Evolutionary conservation across 2,113 vertebrate species (phyloP).

Genomic region (Euleptes europaea): DNA sequence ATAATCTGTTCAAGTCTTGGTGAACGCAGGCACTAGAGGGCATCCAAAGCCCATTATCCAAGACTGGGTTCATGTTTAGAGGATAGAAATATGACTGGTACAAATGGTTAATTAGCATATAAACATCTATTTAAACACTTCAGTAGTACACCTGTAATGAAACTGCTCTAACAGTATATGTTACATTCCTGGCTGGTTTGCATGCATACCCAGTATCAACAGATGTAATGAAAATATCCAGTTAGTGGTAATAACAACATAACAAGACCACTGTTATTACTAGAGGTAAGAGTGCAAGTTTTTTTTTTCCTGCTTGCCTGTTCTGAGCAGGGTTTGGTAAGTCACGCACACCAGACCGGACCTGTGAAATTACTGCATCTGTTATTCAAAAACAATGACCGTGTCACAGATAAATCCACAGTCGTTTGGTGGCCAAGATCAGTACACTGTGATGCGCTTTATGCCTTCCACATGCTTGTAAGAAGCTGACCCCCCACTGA

Average conservation of each 20-base stretch:
- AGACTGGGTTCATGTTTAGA: background rate
- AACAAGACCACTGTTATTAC: background rate
- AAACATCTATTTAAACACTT: background rate
- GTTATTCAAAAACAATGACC: conserved; percentile 46
- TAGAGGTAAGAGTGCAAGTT: conserved; percentile 11
- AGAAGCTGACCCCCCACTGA: conserved; percentile 46
- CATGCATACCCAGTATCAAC: too few relatives aligned
- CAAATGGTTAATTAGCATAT: background rate
- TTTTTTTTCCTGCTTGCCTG: background rate
- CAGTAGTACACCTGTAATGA: background rate
- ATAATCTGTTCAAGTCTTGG: too few relatives aligned
- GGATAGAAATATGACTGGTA: background rate
- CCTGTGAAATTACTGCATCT: conserved; percentile 30
- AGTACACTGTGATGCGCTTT: background rate
- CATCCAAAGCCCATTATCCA: background rate
- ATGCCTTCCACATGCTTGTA: conserved; percentile 47
- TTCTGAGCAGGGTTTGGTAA: background rate
- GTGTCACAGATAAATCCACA: conserved; percentile 43
- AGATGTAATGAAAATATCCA: background rate
- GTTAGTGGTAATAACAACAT: background rate
- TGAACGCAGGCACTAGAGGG: background rate
- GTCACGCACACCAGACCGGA: conserved; percentile 5
- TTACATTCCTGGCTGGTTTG: background rate
- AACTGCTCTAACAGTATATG: background rate
- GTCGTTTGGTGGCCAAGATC: conserved; percentile 17